Evolutionary conservation across 2,888 invertebrate species (phyloP).

Genomic region (Dynastes grantii): DNA sequence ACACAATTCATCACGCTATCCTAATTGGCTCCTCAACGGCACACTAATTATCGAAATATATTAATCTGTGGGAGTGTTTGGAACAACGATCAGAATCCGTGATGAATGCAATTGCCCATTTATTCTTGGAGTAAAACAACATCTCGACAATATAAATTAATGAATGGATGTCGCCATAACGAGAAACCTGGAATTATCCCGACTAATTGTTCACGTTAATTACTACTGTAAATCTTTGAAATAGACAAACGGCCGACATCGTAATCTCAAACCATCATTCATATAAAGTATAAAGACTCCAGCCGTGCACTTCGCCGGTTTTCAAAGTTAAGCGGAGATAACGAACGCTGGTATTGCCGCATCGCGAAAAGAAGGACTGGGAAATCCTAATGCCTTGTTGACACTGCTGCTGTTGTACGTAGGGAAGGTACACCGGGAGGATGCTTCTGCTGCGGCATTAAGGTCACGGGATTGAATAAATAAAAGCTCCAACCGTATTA

Average conservation of each 20-base stretch:
- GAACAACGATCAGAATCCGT: constrained; percentile 9
- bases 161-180: constrained; percentile 42
- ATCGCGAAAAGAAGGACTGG: background rate
- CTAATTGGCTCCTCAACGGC: background rate
- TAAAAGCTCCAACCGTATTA: constrained; percentile 2
- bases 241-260: constrained; percentile 47
- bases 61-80: constrained; percentile 19
- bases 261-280: constrained; percentile 48
- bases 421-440: background rate
- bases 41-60: constrained; percentile 21
- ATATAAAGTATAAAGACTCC: constrained; percentile 32
- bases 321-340: constrained; percentile 16
- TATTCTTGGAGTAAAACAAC: constrained; percentile 24
- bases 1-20: constrained; percentile 3
- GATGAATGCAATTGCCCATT: constrained; percentile 40
- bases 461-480: constrained; percentile 22
- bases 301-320: constrained; percentile 7
- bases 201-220: constrained; percentile 49
- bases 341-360: background rate
- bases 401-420: constrained; percentile 16
- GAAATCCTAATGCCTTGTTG: constrained; percentile 34
- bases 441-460: background rate
- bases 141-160: constrained; percentile 42
- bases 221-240: constrained; percentile 48
- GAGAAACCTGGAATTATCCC: constrained; percentile 32